These are phyloP conservation scores for Gephyroberyx darwinii DNA, from an alignment of 2,797 vertebrate species.

Conservation along the genomic window DNA sequence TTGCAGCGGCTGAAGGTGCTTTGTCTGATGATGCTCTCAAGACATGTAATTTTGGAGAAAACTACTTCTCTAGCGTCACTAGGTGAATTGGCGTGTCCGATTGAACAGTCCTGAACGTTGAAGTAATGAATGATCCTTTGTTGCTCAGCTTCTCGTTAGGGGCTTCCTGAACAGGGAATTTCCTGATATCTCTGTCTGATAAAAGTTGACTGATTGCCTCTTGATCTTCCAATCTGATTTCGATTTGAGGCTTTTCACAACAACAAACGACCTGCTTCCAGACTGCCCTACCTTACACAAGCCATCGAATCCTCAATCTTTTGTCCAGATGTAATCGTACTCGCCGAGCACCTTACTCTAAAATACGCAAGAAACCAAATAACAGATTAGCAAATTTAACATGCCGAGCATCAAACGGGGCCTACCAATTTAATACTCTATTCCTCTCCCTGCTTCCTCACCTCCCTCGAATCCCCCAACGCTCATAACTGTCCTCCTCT, in stretches of 20 bases:
- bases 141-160: constrained; percentile 1
- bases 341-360: constrained; percentile 36
- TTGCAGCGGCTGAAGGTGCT: background rate
- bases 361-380: constrained; percentile 55
- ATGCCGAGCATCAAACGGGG: constrained; percentile 43
- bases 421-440: constrained; percentile 45
- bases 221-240: constrained; percentile 43
- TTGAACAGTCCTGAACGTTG: background rate
- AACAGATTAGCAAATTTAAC: constrained; percentile 59
- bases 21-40: constrained; percentile 11
- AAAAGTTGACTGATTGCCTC: constrained; percentile 35
- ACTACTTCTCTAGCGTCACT: constrained; percentile 15
- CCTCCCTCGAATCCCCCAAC: constrained; percentile 53
- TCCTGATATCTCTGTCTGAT: constrained; percentile 25
- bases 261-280: constrained; percentile 60
- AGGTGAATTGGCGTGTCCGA: constrained; percentile 5
- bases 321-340: constrained; percentile 68
- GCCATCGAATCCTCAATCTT: constrained; percentile 62
- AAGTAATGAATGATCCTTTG: background rate
- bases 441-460: constrained; percentile 27
- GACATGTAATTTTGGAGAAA: constrained; percentile 29
- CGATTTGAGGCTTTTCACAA: constrained; percentile 62
- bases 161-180: constrained; percentile 10
- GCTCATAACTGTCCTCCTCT: constrained; percentile 73
- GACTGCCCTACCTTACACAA: constrained; percentile 36